These are phyloP conservation scores for Caenorhabditis afra DNA, from an alignment of 2,888 invertebrate species.

Conservation along the genomic window DNA sequence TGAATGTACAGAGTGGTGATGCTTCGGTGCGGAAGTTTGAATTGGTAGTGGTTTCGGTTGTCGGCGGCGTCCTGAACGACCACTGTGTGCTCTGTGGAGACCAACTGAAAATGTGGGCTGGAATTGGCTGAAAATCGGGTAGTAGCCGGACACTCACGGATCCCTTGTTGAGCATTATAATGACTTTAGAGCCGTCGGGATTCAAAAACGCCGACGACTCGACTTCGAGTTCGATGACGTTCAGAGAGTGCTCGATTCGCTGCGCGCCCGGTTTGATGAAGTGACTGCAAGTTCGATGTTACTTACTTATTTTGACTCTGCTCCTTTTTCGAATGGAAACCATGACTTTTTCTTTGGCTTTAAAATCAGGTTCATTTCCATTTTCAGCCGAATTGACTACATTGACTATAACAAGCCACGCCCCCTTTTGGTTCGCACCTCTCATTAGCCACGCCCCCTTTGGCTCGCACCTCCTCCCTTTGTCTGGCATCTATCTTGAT, in stretches of 20 bases:
- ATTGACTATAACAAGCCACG: too few species aligned
- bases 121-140: too few species aligned
- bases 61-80: slow-evolving; percentile 49
- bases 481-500: too few species aligned
- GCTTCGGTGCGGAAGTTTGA: slow-evolving; percentile 32
- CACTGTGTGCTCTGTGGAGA: slow-evolving; percentile 42
- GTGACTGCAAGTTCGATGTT: slow-evolving; percentile 57
- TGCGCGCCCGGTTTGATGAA: slow-evolving; percentile 63
- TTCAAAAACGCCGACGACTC: slow-evolving; percentile 51
- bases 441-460: too few species aligned
- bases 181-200: slow-evolving; percentile 58
- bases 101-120: slow-evolving; percentile 19
- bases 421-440: too few species aligned
- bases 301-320: too few species aligned
- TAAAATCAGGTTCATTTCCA: too few species aligned
- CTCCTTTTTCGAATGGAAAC: too few species aligned
- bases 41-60: slow-evolving; percentile 49
- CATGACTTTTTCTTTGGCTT: too few species aligned
- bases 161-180: slow-evolving; percentile 42
- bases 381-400: too few species aligned
- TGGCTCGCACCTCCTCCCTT: too few species aligned
- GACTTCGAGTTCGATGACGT: slow-evolving; percentile 48
- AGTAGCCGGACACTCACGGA: too few species aligned
- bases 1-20: slow-evolving; percentile 58
- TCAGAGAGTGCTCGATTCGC: slow-evolving; percentile 51